Percentiles rank a stretch among this genome's conserved stretches.
Conservation (phyloP, 2,113 vertebrate species). For the Sebastes schlegelii region DNA sequence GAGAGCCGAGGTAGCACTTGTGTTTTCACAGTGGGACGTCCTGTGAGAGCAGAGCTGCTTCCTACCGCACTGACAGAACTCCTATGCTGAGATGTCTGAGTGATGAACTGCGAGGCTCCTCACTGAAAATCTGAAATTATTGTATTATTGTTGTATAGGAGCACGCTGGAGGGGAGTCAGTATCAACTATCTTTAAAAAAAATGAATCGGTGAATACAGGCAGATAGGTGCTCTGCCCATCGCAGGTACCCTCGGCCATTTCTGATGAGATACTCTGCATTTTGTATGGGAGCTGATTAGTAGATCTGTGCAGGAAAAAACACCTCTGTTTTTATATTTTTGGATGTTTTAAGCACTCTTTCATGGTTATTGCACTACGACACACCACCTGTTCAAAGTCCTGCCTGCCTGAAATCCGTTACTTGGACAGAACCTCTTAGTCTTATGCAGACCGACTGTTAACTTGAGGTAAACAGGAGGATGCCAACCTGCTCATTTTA, state of each 20-base stretch:
- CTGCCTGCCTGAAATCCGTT: neutral
- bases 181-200: slow-evolving; percentile 30
- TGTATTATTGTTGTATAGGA: neutral
- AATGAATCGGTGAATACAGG: slow-evolving; percentile 30
- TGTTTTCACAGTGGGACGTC: slow-evolving; percentile 29
- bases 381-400: neutral
- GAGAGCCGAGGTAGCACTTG: slow-evolving; percentile 34
- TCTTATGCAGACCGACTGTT: neutral
- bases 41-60: slow-evolving; percentile 11
- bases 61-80: slow-evolving; percentile 24
- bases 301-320: slow-evolving; percentile 10
- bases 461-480: neutral
- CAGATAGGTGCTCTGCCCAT: slow-evolving; percentile 17
- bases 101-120: slow-evolving; percentile 47
- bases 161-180: slow-evolving; percentile 20
- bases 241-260: slow-evolving; percentile 21
- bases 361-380: neutral
- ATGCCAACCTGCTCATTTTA: neutral
- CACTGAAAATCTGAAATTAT: slow-evolving; percentile 38
- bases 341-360: neutral
- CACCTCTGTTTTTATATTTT: too few relatives aligned
- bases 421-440: neutral
- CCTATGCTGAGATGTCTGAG: slow-evolving; percentile 11
- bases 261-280: slow-evolving; percentile 10
- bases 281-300: slow-evolving; percentile 1